Evolutionary conservation across 2,888 invertebrate genomes (phyloP).

Genomic region (Hirtodrosophila duncani): DNA sequence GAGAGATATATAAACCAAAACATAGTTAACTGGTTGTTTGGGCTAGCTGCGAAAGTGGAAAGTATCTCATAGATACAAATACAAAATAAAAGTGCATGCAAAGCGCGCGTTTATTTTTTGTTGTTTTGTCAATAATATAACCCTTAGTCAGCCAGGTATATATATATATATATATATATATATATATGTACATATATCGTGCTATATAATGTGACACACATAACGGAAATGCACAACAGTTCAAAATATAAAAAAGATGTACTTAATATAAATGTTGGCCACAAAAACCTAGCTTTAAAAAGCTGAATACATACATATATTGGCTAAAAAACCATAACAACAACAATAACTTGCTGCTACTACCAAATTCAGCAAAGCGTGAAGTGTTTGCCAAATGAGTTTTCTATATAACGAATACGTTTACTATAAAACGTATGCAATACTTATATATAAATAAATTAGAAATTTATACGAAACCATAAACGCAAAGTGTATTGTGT

Average conservation of each 20-base stretch:
- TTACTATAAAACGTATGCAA: conserved; percentile 7
- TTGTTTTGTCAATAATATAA: conserved; percentile 67
- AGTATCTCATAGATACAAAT: conserved; percentile 50
- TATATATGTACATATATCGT: conserved; percentile 34
- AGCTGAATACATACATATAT: no score
- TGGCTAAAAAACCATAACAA: conserved; percentile 22
- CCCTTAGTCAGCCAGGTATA: conserved; percentile 25
- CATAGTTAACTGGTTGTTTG: conserved; percentile 22
- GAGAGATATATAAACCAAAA: conserved; percentile 4
- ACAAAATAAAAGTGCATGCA: conserved; percentile 43
- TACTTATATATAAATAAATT: conserved; percentile 25
- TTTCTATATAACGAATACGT: conserved; percentile 48
- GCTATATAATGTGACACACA: conserved; percentile 48
- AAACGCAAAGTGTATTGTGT: no score
- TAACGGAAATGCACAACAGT: no score
- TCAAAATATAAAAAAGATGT: conserved; percentile 29
- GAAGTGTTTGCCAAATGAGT: conserved; percentile 71
- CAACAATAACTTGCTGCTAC: conserved; percentile 36
- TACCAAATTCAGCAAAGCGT: conserved; percentile 70
- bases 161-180: conserved; percentile 41
- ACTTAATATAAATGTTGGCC: conserved; percentile 46
- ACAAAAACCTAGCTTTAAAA: conserved; percentile 51
- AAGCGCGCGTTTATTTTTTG: conserved; percentile 49
- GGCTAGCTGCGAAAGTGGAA: conserved; percentile 64
- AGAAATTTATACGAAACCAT: conserved; percentile 34